Percentiles rank a stretch among this genome's conserved stretches.
phyloP scores from a whole-genome alignment of 2,113 vertebrate species.

The Eudorcas thomsonii region DNA sequence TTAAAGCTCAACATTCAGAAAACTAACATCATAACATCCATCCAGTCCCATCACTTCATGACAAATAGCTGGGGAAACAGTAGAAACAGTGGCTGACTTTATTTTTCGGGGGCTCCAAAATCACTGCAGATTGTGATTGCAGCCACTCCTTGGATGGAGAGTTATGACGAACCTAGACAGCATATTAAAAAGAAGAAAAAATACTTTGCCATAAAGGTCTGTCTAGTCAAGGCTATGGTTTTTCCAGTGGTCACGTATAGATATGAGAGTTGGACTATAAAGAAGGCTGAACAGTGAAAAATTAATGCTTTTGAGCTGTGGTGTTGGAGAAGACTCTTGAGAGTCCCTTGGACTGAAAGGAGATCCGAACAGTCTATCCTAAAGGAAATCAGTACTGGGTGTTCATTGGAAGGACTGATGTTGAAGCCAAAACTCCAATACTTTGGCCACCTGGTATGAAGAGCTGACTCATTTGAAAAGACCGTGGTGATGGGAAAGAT shows the following conservation, averaged over 20 bases:
- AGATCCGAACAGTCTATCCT: neutral
- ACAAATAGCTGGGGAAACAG: neutral
- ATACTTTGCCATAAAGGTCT: neutral
- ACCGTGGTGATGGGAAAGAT: neutral
- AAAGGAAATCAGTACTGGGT: neutral
- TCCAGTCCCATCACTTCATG: accelerated
- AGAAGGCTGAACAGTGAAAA: neutral
- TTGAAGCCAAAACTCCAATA: neutral
- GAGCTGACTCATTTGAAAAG: neutral
- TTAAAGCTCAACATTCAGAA: neutral
- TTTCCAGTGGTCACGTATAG: neutral
- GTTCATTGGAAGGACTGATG: neutral
- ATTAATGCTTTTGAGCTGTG: neutral
- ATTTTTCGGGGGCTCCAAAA: neutral
- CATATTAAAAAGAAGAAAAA: neutral
- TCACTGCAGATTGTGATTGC: neutral
- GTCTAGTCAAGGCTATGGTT: neutral
- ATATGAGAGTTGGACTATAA: neutral
- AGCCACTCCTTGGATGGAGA: neutral
- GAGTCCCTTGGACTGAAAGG: neutral
- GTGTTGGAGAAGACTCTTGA: neutral
- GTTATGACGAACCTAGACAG: neutral
- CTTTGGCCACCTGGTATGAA: neutral
- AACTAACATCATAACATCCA: neutral
- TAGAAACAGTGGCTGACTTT: neutral